Percentiles rank a stretch among this genome's conserved stretches.
Conservation (phyloP, 2,888 invertebrate genomes). For the Zaprionus bogoriensis region DNA sequence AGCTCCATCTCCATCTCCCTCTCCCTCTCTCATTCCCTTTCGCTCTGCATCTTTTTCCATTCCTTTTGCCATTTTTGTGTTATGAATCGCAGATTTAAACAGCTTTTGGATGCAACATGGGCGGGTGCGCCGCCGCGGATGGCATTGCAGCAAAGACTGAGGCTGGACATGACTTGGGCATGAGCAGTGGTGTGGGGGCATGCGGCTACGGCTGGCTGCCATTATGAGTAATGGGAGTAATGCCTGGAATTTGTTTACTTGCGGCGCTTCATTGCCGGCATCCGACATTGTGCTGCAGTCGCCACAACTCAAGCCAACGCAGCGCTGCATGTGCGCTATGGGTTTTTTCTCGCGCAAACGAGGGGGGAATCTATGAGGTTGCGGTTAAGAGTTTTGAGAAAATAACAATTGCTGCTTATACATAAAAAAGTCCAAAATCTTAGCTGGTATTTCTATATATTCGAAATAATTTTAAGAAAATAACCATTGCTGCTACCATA, state of each 20-base stretch:
- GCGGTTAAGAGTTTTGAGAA: constrained; percentile 9
- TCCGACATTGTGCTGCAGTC: background rate
- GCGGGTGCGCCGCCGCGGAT: constrained; percentile 45
- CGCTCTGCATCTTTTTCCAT: constrained; percentile 8
- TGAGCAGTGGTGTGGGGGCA: background rate
- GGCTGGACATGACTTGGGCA: background rate
- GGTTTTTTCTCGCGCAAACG: background rate
- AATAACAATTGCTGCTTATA: background rate
- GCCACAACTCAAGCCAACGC: background rate
- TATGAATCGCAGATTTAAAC: constrained; percentile 69
- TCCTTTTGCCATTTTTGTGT: constrained; percentile 55
- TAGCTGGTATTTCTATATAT: too few species aligned
- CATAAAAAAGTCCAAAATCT: too few species aligned
- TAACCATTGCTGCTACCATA: too few species aligned
- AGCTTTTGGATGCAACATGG: constrained; percentile 50
- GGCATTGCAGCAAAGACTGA: background rate
- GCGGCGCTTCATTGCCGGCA: constrained; percentile 61
- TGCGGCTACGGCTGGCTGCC: constrained; percentile 53
- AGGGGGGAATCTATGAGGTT: background rate
- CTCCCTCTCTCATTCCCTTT: background rate
- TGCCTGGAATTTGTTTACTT: constrained; percentile 73
- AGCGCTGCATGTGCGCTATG: constrained; percentile 47
- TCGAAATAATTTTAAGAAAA: too few species aligned
- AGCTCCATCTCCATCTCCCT: background rate
- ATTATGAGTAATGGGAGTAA: constrained; percentile 73